Percentiles rank a stretch among this genome's conserved stretches.
phyloP scores from a whole-genome alignment of 2,113 vertebrate genomes.

The Albula glossodonta region DNA sequence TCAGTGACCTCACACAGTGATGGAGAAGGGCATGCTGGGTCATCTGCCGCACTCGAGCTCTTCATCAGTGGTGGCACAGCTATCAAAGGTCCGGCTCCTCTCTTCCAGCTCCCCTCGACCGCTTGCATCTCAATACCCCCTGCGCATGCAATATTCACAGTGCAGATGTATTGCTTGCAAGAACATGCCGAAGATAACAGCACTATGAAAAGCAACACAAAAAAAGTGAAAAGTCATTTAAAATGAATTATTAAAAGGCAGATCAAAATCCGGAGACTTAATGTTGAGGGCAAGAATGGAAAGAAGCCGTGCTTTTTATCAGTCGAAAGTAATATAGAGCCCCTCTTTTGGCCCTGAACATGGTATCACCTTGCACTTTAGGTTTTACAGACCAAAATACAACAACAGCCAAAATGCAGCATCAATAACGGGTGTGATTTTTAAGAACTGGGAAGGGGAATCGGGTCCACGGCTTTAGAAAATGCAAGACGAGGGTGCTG shows the following conservation, averaged over 20 bases:
- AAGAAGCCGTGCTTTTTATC: background rate
- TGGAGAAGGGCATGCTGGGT: background rate
- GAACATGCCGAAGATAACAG: background rate
- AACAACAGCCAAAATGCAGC: slow-evolving; percentile 23
- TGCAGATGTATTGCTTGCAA: background rate
- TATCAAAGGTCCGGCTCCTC: background rate
- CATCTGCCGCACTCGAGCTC: background rate
- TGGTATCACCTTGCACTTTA: slow-evolving; percentile 17
- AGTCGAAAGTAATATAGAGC: background rate
- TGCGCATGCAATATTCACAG: background rate
- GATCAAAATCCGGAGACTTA: background rate
- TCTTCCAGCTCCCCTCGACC: background rate
- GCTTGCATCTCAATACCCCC: background rate
- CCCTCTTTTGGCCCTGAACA: background rate
- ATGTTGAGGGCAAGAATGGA: background rate
- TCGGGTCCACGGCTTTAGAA: background rate
- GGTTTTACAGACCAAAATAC: background rate
- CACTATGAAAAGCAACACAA: background rate
- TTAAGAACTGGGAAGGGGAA: background rate
- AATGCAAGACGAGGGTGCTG: background rate
- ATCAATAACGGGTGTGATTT: slow-evolving; percentile 21
- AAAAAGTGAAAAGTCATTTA: background rate
- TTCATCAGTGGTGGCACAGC: background rate
- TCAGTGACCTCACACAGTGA: background rate
- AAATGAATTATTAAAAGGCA: background rate